These are phyloP conservation scores for Plutomurus gul DNA, from an alignment of 1,140 invertebrate genomes.

Conservation along the genomic window DNA sequence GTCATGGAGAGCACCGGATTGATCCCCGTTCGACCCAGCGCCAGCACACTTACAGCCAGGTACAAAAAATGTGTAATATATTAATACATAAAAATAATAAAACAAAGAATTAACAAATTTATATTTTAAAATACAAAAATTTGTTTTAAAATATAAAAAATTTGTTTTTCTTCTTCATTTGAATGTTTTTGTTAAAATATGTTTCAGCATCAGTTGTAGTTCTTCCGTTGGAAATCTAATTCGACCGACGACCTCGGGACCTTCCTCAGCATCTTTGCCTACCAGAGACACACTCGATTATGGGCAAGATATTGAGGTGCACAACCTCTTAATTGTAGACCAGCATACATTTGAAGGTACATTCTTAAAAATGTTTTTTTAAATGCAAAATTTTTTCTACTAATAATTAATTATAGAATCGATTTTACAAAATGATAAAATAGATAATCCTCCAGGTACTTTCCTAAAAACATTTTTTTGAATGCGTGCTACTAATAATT, in stretches of 20 bases:
- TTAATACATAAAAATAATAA: no score
- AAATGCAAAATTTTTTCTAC: background rate
- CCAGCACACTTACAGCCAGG: conserved; percentile 73
- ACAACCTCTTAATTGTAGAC: conserved; percentile 91
- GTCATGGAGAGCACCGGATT: conserved; percentile 73
- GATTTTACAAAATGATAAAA: no score
- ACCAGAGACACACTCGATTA: conserved; percentile 59
- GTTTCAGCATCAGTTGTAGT: conserved; percentile 48
- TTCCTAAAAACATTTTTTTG: no score
- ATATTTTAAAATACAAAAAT: no score
- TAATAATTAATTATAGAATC: no score
- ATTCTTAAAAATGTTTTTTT: background rate
- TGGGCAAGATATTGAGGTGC: conserved; percentile 86
- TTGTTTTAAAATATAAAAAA: no score
- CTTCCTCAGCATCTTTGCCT: conserved; percentile 39
- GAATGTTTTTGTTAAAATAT: no score
- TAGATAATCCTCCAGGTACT: no score
- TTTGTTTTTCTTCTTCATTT: no score
- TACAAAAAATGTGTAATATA: no score
- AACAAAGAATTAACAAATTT: no score
- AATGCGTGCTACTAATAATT: no score
- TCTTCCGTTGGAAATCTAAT: conserved; percentile 51
- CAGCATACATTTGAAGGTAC: conserved; percentile 92
- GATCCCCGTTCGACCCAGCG: conserved; percentile 72
- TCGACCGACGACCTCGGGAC: conserved; percentile 44